These are phyloP conservation scores for Hemibagrus guttatus DNA, from an alignment of 2,797 vertebrate genomes.

Conservation along the genomic window DNA sequence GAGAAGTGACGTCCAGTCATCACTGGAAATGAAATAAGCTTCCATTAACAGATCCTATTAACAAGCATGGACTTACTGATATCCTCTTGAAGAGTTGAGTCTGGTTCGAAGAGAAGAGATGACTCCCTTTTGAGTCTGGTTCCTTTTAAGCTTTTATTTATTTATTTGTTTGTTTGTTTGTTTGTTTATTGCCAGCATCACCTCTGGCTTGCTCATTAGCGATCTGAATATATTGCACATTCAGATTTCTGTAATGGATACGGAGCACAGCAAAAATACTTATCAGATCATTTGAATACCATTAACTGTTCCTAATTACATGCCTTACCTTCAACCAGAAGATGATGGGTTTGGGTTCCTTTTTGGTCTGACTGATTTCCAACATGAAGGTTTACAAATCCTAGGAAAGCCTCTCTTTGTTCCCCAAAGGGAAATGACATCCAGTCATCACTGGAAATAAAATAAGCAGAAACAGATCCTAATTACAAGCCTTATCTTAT, in stretches of 20 bases:
- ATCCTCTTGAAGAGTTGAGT: neutral
- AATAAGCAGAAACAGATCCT: neutral
- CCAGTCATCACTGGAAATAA: neutral
- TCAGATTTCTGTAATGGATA: neutral
- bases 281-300: neutral
- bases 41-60: neutral
- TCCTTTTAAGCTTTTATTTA: neutral
- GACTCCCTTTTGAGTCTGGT: neutral
- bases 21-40: neutral
- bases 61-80: neutral
- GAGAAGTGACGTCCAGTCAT: neutral
- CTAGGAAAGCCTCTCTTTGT: neutral
- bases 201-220: too few species aligned
- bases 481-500: neutral
- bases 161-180: neutral
- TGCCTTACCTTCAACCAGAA: too few species aligned
- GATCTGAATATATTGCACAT: neutral
- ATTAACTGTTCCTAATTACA: too few species aligned
- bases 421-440: neutral
- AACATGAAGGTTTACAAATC: slow-evolving; percentile 3
- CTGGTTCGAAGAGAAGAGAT: neutral
- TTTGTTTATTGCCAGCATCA: too few species aligned
- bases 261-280: neutral
- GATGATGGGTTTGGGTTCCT: too few species aligned
- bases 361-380: too few species aligned